Conservation (phyloP, 64 coral and sea anemone species). For the Acropora yongei region DNA sequence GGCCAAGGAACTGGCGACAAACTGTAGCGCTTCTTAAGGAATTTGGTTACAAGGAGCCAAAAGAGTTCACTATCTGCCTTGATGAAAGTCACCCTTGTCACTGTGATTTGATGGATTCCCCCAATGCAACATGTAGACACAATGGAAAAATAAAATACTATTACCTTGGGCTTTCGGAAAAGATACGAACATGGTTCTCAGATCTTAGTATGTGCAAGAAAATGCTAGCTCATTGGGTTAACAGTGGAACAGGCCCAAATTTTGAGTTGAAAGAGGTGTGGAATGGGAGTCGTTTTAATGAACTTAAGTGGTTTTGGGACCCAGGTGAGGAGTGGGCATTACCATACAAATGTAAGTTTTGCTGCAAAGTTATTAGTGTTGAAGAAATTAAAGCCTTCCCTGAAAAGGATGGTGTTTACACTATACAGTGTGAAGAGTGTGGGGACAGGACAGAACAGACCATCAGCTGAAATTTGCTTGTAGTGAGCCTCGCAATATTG, state of each 20-base stretch:
- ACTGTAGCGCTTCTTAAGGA: slow-evolving; percentile 18
- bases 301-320: slow-evolving; percentile 41
- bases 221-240: slow-evolving; percentile 49
- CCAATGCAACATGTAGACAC: slow-evolving; percentile 11
- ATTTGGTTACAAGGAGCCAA: slow-evolving; percentile 40
- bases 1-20: slow-evolving; percentile 51
- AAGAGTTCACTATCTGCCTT: slow-evolving; percentile 13
- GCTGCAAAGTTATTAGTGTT: slow-evolving; percentile 12
- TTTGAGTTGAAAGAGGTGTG: neutral
- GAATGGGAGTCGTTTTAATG: neutral
- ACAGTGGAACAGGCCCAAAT: slow-evolving; percentile 12
- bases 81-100: slow-evolving; percentile 18
- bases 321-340: neutral
- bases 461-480: neutral
- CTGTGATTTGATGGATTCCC: slow-evolving; percentile 27
- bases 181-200: slow-evolving; percentile 24
- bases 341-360: slow-evolving; percentile 40
- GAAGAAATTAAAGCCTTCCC: slow-evolving; percentile 8
- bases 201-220: slow-evolving; percentile 22
- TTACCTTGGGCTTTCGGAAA: slow-evolving; percentile 48
- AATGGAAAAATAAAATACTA: slow-evolving; percentile 37
- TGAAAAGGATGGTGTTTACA: slow-evolving; percentile 18
- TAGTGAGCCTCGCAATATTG: neutral
- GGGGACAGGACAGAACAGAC: neutral
- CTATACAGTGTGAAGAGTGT: slow-evolving; percentile 7